A percentile compares a stretch with the other conserved stretches of the same genome.
These are phyloP conservation scores for Andrena hattorfiana DNA, from an alignment of 2,888 invertebrate species.

Conservation along the genomic window DNA sequence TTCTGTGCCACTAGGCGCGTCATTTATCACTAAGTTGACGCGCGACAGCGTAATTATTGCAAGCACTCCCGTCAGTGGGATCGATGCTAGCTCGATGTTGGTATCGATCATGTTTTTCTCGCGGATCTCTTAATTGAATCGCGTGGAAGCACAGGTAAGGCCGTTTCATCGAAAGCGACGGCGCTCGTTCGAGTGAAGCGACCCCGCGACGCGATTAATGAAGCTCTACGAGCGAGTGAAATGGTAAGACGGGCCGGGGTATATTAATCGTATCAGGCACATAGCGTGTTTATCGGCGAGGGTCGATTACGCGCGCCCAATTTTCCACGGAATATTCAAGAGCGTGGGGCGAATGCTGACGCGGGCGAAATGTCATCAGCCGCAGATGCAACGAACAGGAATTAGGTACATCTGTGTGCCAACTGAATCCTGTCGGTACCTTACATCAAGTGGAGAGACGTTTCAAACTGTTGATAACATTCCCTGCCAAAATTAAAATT, in stretches of 20 bases:
- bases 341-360: background rate
- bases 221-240: slow-evolving; percentile 45
- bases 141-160: background rate
- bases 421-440: no score
- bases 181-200: slow-evolving; percentile 5
- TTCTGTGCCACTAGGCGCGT: no score
- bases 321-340: slow-evolving; percentile 26
- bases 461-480: background rate
- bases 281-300: slow-evolving; percentile 21
- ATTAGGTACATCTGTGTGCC: background rate
- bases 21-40: no score
- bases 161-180: slow-evolving; percentile 9
- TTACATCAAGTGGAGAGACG: no score
- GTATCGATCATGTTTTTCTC: slow-evolving; percentile 1
- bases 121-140: slow-evolving; percentile 14
- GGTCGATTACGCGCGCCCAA: slow-evolving; percentile 26
- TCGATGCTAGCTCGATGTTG: background rate
- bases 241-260: slow-evolving; percentile 32
- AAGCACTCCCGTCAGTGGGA: background rate
- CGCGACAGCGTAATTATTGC: background rate
- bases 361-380: slow-evolving; percentile 11
- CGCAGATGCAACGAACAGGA: background rate
- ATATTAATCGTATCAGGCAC: slow-evolving; percentile 49
- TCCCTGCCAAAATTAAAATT: background rate
- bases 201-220: slow-evolving; percentile 36